Percentiles rank a stretch among this genome's conserved stretches.
Conservation (phyloP, 2,888 invertebrate species). For the Lasioglossum villosulum region DNA sequence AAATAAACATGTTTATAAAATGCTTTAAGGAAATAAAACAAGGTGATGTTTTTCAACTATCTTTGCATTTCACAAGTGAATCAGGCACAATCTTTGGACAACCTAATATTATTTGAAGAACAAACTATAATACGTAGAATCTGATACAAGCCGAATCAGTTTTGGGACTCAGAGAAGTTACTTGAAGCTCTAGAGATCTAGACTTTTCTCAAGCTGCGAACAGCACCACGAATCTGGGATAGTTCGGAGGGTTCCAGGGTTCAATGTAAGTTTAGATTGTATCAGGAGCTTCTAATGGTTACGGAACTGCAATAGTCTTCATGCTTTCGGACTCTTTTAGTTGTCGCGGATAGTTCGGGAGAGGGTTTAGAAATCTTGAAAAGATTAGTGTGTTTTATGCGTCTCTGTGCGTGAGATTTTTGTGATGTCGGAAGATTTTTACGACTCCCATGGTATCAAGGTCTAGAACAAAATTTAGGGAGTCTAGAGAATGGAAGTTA, state of each 20-base stretch:
- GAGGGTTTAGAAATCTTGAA: not conserved
- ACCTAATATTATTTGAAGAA: not conserved
- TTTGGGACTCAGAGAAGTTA: not conserved
- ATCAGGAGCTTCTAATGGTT: not conserved
- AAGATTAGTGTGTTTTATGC: not conserved
- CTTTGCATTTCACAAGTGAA: not conserved
- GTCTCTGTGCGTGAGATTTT: not conserved
- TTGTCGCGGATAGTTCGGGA: not conserved
- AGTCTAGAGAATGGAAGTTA: not conserved
- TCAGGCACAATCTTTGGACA: not conserved
- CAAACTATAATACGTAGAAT: not conserved
- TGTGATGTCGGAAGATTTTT: not conserved
- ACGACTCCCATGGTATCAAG: not conserved
- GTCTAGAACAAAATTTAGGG: not conserved
- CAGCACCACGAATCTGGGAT: not conserved
- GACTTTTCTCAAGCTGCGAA: not conserved
- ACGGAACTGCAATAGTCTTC: not conserved
- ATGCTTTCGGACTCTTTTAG: not conserved
- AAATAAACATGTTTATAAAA: not conserved
- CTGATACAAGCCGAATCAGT: not conserved
- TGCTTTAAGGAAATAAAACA: not conserved
- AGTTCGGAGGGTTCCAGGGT: not conserved
- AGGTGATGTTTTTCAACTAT: not conserved
- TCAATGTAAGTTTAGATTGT: constrained; percentile 11
- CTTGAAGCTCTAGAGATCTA: not conserved